phyloP scores from a whole-genome alignment of 2,888 invertebrate species.

The Dichetophora obliterata region DNA sequence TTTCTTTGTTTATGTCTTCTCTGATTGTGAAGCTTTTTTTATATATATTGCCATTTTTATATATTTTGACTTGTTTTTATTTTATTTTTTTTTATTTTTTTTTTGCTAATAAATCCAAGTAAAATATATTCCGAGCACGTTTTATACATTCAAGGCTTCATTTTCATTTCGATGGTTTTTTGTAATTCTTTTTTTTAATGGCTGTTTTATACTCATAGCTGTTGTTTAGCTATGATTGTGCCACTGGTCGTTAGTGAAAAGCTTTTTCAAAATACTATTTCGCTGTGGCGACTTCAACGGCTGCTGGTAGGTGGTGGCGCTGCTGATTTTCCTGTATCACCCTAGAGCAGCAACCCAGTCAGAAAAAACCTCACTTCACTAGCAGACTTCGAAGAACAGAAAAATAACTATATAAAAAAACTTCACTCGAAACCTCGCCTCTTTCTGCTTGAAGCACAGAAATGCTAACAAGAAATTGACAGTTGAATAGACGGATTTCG shows the following conservation, averaged over 20 bases:
- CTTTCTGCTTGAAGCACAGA: not conserved
- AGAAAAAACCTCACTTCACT: not conserved
- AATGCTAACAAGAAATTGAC: constrained; percentile 56
- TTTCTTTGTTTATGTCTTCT: not conserved
- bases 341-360: not conserved
- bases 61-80: not conserved
- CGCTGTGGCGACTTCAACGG: not conserved
- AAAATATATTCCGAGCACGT: constrained; percentile 56
- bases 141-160: constrained; percentile 56
- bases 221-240: not conserved
- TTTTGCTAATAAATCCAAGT: constrained; percentile 35
- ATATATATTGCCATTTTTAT: constrained; percentile 9
- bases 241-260: constrained; percentile 20
- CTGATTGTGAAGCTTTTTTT: not conserved
- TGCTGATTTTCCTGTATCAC: constrained; percentile 1
- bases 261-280: constrained; percentile 34
- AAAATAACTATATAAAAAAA: not conserved
- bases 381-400: constrained; percentile 10
- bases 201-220: not conserved
- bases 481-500: constrained; percentile 52
- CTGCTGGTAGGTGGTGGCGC: not conserved
- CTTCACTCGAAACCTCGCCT: not conserved
- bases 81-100: constrained; percentile 8
- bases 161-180: constrained; percentile 37
- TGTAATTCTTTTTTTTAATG: not conserved